Evolutionary conservation across 92 coral and sea anemone genomes (phyloP).

Genomic region (Isaurus tuberculatus): DNA sequence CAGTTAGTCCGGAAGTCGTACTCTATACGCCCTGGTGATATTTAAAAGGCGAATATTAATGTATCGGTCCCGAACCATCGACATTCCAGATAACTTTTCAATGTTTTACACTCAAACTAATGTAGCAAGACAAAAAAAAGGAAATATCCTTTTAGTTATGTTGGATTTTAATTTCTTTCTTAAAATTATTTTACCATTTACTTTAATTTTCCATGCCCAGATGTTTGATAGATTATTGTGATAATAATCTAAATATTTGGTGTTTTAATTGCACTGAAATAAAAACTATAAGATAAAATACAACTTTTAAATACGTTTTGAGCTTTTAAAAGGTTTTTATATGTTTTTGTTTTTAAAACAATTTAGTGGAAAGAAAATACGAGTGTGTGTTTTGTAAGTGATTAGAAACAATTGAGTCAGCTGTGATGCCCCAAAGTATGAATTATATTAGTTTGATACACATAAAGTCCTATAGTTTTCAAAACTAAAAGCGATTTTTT

Average conservation of each 20-base stretch:
- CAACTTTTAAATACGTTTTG: not conserved
- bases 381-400: no score
- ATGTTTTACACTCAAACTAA: not conserved
- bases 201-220: not conserved
- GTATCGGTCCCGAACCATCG: not conserved
- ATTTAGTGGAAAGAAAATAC: no score
- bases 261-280: slow-evolving; percentile 1
- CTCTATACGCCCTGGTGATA: not conserved
- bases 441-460: no score
- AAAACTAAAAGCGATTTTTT: no score
- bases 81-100: not conserved
- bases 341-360: not conserved
- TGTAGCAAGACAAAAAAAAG: not conserved
- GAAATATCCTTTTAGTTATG: not conserved
- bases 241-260: not conserved
- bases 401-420: no score
- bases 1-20: not conserved
- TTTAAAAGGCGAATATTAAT: not conserved
- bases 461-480: no score
- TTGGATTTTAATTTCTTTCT: not conserved
- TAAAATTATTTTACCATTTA: not conserved
- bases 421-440: no score
- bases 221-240: not conserved
- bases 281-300: not conserved
- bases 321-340: not conserved